A percentile compares a stretch with the other conserved stretches of the same genome.
phyloP scores from a whole-genome alignment of 2,113 vertebrate genomes.

The Erinaceus europaeus region DNA sequence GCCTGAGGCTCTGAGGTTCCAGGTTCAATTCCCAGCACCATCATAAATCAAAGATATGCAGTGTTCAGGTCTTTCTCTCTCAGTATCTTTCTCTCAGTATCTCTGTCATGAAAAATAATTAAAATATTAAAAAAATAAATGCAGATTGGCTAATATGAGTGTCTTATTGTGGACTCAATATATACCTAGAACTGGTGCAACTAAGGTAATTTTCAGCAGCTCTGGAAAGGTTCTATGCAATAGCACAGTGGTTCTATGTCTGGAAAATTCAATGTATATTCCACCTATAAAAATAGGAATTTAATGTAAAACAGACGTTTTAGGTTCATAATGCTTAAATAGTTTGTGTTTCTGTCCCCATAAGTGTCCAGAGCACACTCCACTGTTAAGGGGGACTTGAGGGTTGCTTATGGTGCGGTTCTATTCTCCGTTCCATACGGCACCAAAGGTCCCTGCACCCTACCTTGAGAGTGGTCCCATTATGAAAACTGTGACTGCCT shows the following conservation, averaged over 20 bases:
- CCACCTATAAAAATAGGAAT: too few species aligned
- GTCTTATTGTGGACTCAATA: neutral
- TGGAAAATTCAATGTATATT: neutral
- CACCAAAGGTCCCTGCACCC: neutral
- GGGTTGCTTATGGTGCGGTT: neutral
- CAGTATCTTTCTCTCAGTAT: too few species aligned
- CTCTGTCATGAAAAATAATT: too few species aligned
- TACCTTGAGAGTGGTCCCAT: neutral
- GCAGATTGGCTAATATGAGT: too few species aligned
- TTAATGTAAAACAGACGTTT: conserved; percentile 1
- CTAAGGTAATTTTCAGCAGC: neutral
- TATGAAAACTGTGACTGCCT: too few species aligned
- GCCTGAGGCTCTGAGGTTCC: too few species aligned
- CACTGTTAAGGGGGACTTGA: neutral
- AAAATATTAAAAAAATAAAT: too few species aligned
- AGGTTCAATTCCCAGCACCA: too few species aligned
- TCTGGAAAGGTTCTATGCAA: neutral
- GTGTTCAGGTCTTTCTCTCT: too few species aligned
- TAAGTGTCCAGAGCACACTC: too few species aligned
- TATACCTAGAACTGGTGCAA: neutral
- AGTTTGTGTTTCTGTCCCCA: neutral
- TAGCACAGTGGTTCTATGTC: neutral
- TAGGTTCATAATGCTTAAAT: neutral
- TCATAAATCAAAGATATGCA: too few species aligned
- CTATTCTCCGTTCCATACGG: neutral